Evolutionary conservation across 2,888 invertebrate species (phyloP).

Genomic region (Orchestes rusci): DNA sequence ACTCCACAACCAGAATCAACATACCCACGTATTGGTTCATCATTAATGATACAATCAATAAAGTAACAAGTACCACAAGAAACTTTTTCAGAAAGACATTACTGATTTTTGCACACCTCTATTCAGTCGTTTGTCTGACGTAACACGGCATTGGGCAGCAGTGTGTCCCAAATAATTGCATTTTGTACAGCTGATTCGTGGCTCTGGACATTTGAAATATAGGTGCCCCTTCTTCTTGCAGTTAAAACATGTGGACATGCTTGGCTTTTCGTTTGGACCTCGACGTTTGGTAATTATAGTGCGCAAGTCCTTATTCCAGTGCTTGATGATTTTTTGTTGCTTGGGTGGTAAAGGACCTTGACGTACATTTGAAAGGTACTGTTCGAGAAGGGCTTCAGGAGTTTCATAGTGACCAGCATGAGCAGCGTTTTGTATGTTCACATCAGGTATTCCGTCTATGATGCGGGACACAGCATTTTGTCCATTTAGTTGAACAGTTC

Average conservation of each 20-base stretch:
- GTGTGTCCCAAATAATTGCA: conserved; percentile 20
- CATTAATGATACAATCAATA: conserved; percentile 21
- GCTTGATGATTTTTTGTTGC: neutral
- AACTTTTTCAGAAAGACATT: neutral
- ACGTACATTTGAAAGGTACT: conserved; percentile 18
- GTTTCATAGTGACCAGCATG: no score
- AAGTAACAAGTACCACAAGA: conserved; percentile 15
- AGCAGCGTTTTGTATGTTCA: conserved; percentile 14
- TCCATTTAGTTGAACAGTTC: conserved; percentile 12
- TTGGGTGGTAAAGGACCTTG: conserved; percentile 1
- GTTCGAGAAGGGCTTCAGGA: conserved; percentile 13
- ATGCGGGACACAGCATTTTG: conserved; percentile 17
- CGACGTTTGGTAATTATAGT: neutral
- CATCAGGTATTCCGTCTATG: conserved; percentile 16
- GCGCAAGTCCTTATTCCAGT: neutral
- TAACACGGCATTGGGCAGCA: conserved; percentile 1
- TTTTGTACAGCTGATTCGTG: conserved; percentile 12
- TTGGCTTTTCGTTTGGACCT: neutral
- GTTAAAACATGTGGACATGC: conserved; percentile 19
- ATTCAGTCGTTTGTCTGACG: neutral
- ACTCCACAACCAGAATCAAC: conserved; percentile 18
- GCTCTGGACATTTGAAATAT: conserved; percentile 13
- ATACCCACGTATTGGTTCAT: conserved; percentile 7
- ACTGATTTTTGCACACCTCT: neutral
- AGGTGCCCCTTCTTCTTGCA: conserved; percentile 16